phyloP scores from a whole-genome alignment of 2,797 vertebrate genomes.

The Chaenodraco wilsoni region DNA sequence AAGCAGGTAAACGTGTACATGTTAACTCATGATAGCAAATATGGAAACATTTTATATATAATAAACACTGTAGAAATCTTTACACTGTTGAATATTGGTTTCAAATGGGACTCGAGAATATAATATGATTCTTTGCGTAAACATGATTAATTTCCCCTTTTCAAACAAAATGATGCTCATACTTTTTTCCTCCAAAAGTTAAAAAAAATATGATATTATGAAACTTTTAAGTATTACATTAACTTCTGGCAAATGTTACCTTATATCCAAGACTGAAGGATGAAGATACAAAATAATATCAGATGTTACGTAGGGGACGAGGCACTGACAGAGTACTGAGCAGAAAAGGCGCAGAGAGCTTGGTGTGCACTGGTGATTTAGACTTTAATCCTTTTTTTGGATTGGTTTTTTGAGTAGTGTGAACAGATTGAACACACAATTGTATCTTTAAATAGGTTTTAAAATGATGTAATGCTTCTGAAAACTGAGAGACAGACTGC shows the following conservation, averaged over 20 bases:
- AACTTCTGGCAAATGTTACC: background rate
- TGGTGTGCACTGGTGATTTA: slow-evolving; percentile 19
- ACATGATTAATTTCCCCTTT: background rate
- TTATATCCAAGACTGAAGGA: background rate
- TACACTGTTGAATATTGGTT: background rate
- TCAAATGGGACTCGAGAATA: background rate
- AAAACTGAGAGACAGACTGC: background rate
- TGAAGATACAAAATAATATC: too few relatives aligned
- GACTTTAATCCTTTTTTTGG: slow-evolving; percentile 52
- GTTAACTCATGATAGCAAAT: too few relatives aligned
- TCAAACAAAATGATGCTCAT: background rate
- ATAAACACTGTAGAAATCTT: background rate
- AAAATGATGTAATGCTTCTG: slow-evolving; percentile 22
- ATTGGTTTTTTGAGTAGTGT: slow-evolving; percentile 3
- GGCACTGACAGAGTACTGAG: background rate
- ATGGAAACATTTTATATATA: background rate
- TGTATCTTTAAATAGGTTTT: slow-evolving; percentile 30
- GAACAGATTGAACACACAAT: slow-evolving; percentile 41
- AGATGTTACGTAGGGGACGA: too few relatives aligned
- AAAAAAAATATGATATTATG: background rate
- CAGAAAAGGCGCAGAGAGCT: slow-evolving; percentile 33
- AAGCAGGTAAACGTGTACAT: background rate
- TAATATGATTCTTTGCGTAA: background rate
- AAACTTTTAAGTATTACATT: background rate
- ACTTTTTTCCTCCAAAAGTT: background rate